Conservation (phyloP, 2,113 vertebrate species). For the Mormyrus iriodes region DNA sequence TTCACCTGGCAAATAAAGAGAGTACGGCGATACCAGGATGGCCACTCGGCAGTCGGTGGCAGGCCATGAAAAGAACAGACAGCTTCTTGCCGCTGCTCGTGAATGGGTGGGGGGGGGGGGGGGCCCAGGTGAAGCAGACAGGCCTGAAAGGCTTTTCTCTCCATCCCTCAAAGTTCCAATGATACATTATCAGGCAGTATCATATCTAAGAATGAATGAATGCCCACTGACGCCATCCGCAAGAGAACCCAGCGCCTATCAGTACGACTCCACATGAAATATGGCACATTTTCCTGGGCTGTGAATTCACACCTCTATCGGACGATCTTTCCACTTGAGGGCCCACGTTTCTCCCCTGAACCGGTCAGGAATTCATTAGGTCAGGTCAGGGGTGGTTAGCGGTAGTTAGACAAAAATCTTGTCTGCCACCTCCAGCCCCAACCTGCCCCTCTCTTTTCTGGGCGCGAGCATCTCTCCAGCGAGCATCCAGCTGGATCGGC, state of each 20-base stretch:
- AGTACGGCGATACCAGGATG: background rate
- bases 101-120: background rate
- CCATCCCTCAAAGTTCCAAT: background rate
- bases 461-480: background rate
- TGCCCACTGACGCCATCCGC: background rate
- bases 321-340: background rate
- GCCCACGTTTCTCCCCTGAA: conserved; percentile 1
- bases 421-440: background rate
- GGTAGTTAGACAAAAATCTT: background rate
- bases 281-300: background rate
- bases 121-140: background rate
- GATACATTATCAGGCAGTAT: background rate
- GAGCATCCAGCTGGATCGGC: background rate
- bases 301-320: background rate
- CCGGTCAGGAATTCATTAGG: background rate
- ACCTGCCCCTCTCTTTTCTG: background rate
- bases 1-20: background rate
- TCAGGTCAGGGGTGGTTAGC: background rate
- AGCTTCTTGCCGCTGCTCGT: background rate
- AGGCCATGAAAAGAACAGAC: background rate
- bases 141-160: background rate
- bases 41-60: background rate
- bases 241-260: background rate
- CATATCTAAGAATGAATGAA: background rate
- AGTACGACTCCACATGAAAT: background rate